Conservation (phyloP, 1,140 invertebrate species). For the Grapholita molesta region DNA sequence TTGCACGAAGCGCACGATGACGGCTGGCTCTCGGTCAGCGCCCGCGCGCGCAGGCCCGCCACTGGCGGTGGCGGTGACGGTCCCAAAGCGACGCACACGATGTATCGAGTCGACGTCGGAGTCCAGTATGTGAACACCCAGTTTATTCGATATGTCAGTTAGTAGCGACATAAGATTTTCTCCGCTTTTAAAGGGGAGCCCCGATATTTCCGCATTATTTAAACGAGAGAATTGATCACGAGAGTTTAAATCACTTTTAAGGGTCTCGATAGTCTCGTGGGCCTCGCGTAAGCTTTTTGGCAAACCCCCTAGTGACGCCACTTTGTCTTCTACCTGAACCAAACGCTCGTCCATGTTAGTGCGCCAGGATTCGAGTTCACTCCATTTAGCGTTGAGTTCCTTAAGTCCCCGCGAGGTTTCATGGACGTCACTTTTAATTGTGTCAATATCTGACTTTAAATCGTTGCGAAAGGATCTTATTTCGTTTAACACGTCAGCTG, state of each 20-base stretch:
- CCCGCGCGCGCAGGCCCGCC: no score
- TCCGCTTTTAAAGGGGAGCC: neutral
- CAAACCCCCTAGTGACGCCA: neutral
- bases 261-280: neutral
- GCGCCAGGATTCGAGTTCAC: neutral
- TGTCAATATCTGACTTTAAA: no score
- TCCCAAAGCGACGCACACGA: no score
- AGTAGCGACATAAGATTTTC: neutral
- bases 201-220: neutral
- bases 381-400: neutral
- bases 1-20: neutral
- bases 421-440: neutral
- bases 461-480: neutral
- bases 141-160: neutral
- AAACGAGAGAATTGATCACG: neutral
- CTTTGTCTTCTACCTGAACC: neutral
- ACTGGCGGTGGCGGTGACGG: neutral
- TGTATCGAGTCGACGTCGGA: neutral
- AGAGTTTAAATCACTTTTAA: neutral
- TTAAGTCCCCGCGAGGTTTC: neutral
- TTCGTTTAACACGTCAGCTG: neutral
- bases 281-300: neutral
- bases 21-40: neutral
- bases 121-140: neutral
- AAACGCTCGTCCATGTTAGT: neutral